Evolutionary conservation across 2,888 invertebrate genomes (phyloP).

Genomic region (Pycnomerus fuliginosus): DNA sequence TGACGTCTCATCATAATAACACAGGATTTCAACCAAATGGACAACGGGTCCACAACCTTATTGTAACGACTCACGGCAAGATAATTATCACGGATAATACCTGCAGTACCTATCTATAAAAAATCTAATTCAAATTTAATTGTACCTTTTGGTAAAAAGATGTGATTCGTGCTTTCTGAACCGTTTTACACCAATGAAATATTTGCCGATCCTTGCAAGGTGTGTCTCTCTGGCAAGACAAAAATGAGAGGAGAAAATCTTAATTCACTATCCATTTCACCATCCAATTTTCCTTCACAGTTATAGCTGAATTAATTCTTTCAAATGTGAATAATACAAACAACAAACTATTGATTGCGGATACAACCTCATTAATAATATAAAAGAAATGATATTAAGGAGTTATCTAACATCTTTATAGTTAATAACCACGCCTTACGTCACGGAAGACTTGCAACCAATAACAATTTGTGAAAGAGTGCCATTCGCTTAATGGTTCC

Average conservation of each 20-base stretch:
- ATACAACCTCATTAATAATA: neutral
- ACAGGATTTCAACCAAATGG: constrained; percentile 41
- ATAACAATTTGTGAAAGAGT: constrained; percentile 35
- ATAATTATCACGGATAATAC: too few species aligned
- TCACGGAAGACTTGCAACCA: constrained; percentile 50
- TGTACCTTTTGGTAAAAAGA: constrained; percentile 21
- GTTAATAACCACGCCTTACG: constrained; percentile 42
- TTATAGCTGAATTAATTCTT: constrained; percentile 4
- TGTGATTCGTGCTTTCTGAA: constrained; percentile 31
- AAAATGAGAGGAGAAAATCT: constrained; percentile 15
- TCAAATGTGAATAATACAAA: constrained; percentile 10
- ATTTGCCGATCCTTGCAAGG: constrained; percentile 38
- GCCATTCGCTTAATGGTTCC: too few species aligned
- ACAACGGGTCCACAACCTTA: constrained; percentile 44
- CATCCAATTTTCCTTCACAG: neutral
- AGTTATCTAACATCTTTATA: constrained; percentile 24
- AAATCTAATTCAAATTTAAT: constrained; percentile 10
- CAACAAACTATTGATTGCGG: constrained; percentile 4
- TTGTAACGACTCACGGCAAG: constrained; percentile 22
- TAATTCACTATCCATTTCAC: neutral
- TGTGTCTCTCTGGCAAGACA: constrained; percentile 25
- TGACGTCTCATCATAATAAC: constrained; percentile 30
- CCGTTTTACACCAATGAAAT: constrained; percentile 42
- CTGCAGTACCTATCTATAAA: constrained; percentile 14
- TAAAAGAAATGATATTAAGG: constrained; percentile 21